Percentiles rank a stretch among this genome's conserved stretches.
These are phyloP conservation scores for Phoeniculus purpureus DNA, from an alignment of 2,797 vertebrate genomes.

Conservation along the genomic window DNA sequence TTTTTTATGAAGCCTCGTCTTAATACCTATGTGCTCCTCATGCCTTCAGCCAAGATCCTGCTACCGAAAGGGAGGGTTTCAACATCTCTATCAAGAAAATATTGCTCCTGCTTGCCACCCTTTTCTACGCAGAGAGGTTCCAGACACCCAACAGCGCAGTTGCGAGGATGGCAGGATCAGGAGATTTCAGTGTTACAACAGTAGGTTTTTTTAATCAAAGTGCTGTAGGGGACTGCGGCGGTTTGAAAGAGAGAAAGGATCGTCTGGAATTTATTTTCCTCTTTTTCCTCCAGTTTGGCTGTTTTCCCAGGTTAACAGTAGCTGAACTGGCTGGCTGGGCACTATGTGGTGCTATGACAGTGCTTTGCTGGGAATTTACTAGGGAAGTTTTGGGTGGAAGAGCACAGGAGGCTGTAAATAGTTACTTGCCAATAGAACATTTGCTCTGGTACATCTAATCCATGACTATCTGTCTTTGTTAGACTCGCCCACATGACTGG, in stretches of 20 bases:
- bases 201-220: neutral
- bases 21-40: neutral
- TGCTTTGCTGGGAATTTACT: neutral
- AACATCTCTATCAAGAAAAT: neutral
- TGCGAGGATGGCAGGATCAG: neutral
- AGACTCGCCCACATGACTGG: conserved; percentile 20
- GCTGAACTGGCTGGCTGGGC: neutral
- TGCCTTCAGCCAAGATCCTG: neutral
- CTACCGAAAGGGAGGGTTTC: neutral
- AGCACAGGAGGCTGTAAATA: conserved; percentile 3
- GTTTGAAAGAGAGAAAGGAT: neutral
- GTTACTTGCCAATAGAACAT: conserved; percentile 9
- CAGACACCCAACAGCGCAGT: neutral
- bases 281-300: rapidly evolving
- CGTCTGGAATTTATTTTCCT: neutral
- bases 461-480: conserved; percentile 12
- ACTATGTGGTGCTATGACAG: conserved; percentile 67
- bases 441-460: conserved; percentile 26
- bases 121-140: neutral
- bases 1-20: neutral
- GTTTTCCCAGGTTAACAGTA: rapidly evolving
- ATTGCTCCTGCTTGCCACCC: rapidly evolving
- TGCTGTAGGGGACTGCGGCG: neutral
- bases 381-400: conserved; percentile 1
- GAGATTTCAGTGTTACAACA: neutral